Base-by-base conservation (phyloP, 1,140 invertebrate genomes). In the Dolichoris vasculosae region DNA sequence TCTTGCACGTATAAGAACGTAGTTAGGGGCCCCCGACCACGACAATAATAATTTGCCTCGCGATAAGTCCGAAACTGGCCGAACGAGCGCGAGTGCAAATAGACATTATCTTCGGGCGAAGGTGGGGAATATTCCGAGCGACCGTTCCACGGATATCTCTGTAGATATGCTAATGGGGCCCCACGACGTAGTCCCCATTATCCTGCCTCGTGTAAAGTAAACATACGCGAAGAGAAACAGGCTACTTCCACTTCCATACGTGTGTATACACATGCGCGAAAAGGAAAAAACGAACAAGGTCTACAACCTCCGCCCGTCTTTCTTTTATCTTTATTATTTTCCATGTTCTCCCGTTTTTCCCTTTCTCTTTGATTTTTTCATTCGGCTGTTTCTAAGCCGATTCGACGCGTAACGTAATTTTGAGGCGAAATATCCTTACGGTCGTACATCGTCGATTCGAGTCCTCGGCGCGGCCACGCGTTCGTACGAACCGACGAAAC, bases 161-260 rank as follows among this genome's bases (percentile, higher is more conserved):
- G 40, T 80, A 85, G 85, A 86, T 86, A 87, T 86, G 86, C 71
- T 87, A 88, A 88, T 87, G 81, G 75, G 86, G 64, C 48, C 64
- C 30, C 75, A 15, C 30, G 75, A 32, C 75, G 46, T 51, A 76
- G 43, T 30, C 71, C 71, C 71, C 82, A 83, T 77, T 83, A 77
- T 83, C 82, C 82, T 64, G 46, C 43, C 81, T n/a, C 48, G 51
- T 38, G 51, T 35, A 64, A 76, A 73, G 71, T 83, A 76, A 83
- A 77, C 73, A 64, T 30, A 43, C 51, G 32, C 48, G 15, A 67
- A 46, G n/a, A 71, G 64, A 23, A 71, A 64, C 38, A 43, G 69
- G 26, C 69, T 26, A 43, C 69, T 43, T 73, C 38, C 69, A 73
- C 20, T 35, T 38, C 17, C 17, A 30, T 2, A 17, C 48, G 26